Percentiles rank a stretch among this genome's conserved stretches.
Conservation (phyloP, 2,113 vertebrate genomes). For the Nyctereutes procyonoides region DNA sequence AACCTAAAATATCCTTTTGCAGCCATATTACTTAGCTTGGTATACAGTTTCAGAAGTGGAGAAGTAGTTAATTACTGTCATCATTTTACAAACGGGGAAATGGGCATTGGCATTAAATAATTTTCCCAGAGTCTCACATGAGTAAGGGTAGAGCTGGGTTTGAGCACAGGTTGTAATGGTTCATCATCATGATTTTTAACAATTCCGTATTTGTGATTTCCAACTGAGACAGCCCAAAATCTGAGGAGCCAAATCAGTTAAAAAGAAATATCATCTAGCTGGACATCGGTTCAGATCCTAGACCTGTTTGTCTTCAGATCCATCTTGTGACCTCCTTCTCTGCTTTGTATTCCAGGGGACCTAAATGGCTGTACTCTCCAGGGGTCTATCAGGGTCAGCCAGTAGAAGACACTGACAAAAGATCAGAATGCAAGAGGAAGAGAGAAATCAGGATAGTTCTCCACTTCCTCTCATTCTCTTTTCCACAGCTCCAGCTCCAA, state of each 20-base stretch:
- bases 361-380: not conserved
- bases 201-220: not conserved
- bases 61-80: not conserved
- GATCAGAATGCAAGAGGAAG: not conserved
- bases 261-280: not conserved
- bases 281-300: not conserved
- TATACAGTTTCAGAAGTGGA: not conserved
- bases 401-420: not conserved
- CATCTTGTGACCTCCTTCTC: not conserved
- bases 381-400: not conserved
- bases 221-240: not conserved
- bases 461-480: not conserved
- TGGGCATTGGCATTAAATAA: not conserved
- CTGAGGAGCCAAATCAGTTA: not conserved
- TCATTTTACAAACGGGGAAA: not conserved
- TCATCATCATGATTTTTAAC: not conserved
- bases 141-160: not conserved
- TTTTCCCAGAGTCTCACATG: not conserved
- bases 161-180: not conserved
- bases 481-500: not conserved
- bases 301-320: not conserved
- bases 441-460: not conserved
- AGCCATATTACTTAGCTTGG: not conserved
- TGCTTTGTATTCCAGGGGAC: not conserved
- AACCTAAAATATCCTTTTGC: slow-evolving; percentile 1